Base-by-base conservation (phyloP, 2,888 invertebrate species). In the Ypsolopha scabrella region DNA sequence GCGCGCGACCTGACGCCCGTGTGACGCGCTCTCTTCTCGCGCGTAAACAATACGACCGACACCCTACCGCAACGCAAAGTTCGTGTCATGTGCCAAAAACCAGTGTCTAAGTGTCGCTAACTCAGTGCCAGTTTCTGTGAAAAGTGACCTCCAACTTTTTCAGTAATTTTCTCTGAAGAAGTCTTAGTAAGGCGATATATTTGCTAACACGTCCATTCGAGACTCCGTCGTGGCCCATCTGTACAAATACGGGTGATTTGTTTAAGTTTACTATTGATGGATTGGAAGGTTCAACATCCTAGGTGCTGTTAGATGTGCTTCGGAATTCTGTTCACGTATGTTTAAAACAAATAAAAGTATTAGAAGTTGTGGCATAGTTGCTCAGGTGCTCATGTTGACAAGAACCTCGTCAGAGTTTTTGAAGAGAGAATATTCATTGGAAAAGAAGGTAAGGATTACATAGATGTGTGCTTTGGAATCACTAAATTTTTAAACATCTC, bases 311-410 rank as follows among this genome's bases (percentile, higher is more conserved):
- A 72, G 72, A 73, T 72, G 76, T 77, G 75, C 68, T 72, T 67
- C 75, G 78, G 78, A 76, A 79, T 80, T 79, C 73, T 72, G 76
- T 75, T 69, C 72, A 75, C 77, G 77, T 79, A 74, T 73, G 72
- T 68, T 69, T 60, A 77, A 79, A 79, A 75, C 75, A 81, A 82
- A 80, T 70, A 80, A 24, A 24, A 24, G 24, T 24, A 13, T 36
- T 24, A 14, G 58, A 70, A 75, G 70, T 73, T 61, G 39, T 66
- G 68, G 68, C 60, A 65, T 77, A 80, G 78, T 83, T 80, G 76
- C 75, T 78, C 76, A 82, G 83, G 75, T 81, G 82, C 66, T 67
- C 61, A 56, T 57, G 63, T 73, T 71, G 79, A 75, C 78, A 75
- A 51, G 41, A 24, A 65, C 63, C 61, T 71, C 56, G 53, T 67